Evolutionary conservation across 2,888 invertebrate species (phyloP), one percentile per base, ranked within the genome.

Genomic region (Sepioteuthis lessoniana): DNA sequence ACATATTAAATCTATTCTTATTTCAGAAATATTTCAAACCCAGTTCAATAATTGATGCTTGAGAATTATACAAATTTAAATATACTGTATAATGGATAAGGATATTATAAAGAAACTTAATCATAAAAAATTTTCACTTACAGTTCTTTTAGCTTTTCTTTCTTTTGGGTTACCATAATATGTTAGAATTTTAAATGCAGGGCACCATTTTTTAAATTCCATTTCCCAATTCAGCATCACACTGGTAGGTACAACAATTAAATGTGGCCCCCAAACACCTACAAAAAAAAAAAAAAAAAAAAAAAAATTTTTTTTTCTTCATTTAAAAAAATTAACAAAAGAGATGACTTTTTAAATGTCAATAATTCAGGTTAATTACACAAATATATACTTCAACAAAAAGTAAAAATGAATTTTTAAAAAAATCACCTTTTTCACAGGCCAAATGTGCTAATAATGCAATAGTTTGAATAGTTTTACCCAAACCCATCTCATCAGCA

Each of bases 171-270:
- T 98, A 93, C 99, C 99, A 97, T 99, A 99, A 97, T 99, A 99
- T 0, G 99, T 99, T 95, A 99, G 98, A 96, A 99, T 99, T 98
- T 99, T 99, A 97, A 99, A 99, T 94, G 99, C 99, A 0, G 99
- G 99, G 97, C 99, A 99, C 99, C 99, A 99, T 97, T 99, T 99
- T 97, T 99, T 99, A 97, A 99, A 98, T 97, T 99, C 99, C 99
- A 99, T 99, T 98, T 99, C 99, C 99, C 99, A 99, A 97, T 99
- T 99, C 95, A 99, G 98, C 98, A 99, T 99, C 94, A 99, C 99
- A 95, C 99, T 99, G 35, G 99, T 99, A 94, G 99, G 99, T 95
- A 99, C 99, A 95, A 99, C 98, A 95, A 99, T 99, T 46, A 99
- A 98, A 98, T 99, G 99, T 94, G 99, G 99, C 60, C 99, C 99